phyloP scores from a whole-genome alignment of 2,797 vertebrate genomes.

The Artibeus jamaicensis region DNA sequence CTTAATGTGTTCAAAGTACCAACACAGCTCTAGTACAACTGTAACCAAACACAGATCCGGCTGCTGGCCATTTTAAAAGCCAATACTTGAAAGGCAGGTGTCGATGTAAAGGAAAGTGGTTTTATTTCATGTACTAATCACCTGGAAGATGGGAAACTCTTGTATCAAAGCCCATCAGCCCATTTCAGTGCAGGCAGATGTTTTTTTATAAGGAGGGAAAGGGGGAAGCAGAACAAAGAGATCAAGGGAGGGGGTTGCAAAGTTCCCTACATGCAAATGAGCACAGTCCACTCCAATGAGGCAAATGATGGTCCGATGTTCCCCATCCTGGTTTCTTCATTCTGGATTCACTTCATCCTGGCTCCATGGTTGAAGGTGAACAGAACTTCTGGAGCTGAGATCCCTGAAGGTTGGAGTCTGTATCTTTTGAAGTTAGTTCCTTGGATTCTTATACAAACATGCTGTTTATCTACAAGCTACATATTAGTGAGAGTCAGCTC shows the following conservation, averaged over 20 bases:
- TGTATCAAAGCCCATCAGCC: not conserved
- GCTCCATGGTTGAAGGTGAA: not conserved
- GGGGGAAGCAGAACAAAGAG: not conserved
- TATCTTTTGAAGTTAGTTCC: not conserved
- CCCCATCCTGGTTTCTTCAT: not conserved
- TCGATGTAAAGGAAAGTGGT: not conserved
- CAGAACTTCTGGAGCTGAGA: not conserved
- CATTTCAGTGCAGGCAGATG: not conserved
- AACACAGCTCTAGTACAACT: not conserved
- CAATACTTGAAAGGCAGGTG: not conserved
- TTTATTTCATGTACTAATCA: not conserved
- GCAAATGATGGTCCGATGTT: not conserved
- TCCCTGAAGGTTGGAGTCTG: not conserved
- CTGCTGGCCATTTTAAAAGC: not conserved
- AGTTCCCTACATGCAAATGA: not conserved
- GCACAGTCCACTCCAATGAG: not conserved
- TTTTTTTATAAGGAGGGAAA: not conserved
- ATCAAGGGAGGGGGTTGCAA: not conserved
- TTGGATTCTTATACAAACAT: not conserved
- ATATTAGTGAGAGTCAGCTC: not conserved
- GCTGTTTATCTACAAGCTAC: not conserved
- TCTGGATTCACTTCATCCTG: too few species aligned
- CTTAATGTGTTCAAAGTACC: not conserved
- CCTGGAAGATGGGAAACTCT: not conserved
- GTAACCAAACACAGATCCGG: not conserved